Percentiles rank a stretch among this genome's conserved stretches.
These are phyloP conservation scores for Elmis aenea DNA, from an alignment of 2,888 invertebrate genomes.

Conservation along the genomic window DNA sequence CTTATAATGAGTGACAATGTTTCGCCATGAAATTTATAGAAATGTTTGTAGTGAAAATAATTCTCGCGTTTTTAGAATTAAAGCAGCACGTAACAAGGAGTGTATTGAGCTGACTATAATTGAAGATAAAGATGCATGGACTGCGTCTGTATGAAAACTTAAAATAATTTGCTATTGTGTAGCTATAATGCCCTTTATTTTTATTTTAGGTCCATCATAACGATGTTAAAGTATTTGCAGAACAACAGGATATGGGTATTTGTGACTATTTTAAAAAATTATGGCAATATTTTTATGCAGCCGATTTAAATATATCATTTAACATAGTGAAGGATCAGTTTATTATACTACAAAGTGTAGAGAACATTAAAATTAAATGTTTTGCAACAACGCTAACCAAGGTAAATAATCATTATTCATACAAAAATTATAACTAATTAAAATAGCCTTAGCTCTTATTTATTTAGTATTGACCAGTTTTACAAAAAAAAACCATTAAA, in stretches of 20 bases:
- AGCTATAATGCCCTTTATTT: not conserved
- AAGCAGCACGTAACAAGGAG: slow-evolving; percentile 17
- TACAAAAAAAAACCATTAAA: no score
- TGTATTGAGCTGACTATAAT: slow-evolving; percentile 17
- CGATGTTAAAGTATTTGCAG: slow-evolving; percentile 18
- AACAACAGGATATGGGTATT: slow-evolving; percentile 17
- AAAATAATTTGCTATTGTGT: not conserved
- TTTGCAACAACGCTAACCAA: slow-evolving; percentile 2
- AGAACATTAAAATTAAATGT: slow-evolving; percentile 21
- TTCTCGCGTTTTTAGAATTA: slow-evolving; percentile 14
- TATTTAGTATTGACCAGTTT: no score
- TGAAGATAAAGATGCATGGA: slow-evolving; percentile 14
- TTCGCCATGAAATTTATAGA: no score
- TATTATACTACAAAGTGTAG: slow-evolving; percentile 17
- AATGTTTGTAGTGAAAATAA: slow-evolving; percentile 13
- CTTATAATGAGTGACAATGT: no score
- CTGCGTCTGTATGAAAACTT: slow-evolving; percentile 14
- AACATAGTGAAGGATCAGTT: slow-evolving; percentile 19
- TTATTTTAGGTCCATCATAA: slow-evolving; percentile 21
- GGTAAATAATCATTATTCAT: no score
- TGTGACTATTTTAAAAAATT: slow-evolving; percentile 22
- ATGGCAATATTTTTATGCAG: slow-evolving; percentile 13
- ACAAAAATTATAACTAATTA: no score
- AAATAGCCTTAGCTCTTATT: no score
- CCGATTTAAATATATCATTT: slow-evolving; percentile 10